These are phyloP conservation scores for Oryzias curvinotus DNA, from an alignment of 2,113 vertebrate genomes.

Conservation along the genomic window DNA sequence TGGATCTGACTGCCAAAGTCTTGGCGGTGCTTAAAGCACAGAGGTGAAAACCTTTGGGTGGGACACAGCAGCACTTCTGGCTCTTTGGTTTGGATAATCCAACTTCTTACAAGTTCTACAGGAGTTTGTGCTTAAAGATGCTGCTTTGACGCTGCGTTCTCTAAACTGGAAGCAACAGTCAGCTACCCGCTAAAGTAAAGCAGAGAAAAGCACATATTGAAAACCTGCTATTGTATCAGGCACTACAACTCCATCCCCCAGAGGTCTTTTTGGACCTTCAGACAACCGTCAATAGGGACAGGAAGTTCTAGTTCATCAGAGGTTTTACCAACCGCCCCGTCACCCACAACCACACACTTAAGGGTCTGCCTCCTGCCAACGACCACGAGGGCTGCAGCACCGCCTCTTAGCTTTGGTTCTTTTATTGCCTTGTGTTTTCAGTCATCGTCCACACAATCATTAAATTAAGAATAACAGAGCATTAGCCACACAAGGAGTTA, in stretches of 20 bases:
- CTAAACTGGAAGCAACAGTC: conserved; percentile 22
- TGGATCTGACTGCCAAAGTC: conserved; percentile 21
- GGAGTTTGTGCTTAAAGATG: conserved; percentile 24
- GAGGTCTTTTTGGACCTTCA: conserved; percentile 48
- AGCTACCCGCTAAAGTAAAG: conserved; percentile 20
- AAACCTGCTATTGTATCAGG: conserved; percentile 35
- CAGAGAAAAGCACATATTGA: conserved; percentile 31
- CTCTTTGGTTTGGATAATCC: conserved; percentile 71
- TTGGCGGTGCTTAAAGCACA: conserved; percentile 22
- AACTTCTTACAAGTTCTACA: conserved; percentile 33
- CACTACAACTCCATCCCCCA: conserved; percentile 27
- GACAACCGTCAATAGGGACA: conserved; percentile 40
- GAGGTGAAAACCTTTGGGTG: conserved; percentile 31
- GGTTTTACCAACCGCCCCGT: conserved; percentile 94
- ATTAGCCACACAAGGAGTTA: no score
- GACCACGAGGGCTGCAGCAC: conserved; percentile 76
- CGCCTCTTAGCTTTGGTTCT: conserved; percentile 13
- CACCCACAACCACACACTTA: conserved; percentile 94
- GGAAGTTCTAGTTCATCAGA: conserved; percentile 70
- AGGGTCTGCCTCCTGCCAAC: conserved; percentile 93
- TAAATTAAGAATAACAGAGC: no score
- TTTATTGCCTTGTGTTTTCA: no score
- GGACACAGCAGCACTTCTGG: conserved; percentile 30
- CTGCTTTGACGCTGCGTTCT: conserved; percentile 14
- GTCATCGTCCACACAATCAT: no score